Evolutionary conservation across 35 echinoderm and acorn worm species (phyloP).

Genomic region (Strongylocentrotus purpuratus): DNA sequence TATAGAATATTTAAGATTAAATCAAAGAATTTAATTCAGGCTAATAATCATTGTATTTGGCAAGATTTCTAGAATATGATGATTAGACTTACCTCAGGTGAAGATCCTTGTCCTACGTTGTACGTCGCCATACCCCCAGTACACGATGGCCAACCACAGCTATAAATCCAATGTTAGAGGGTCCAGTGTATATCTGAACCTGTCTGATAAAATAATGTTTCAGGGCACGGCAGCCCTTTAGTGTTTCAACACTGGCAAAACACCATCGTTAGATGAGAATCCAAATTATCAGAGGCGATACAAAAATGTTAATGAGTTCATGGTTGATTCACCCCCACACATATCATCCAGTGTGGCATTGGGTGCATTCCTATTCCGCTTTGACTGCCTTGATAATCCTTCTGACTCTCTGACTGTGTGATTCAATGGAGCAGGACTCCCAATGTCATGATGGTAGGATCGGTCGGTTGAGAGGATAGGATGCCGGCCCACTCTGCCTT

Average conservation of each 20-base stretch:
- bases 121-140: background rate
- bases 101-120: background rate
- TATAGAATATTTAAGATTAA: too few species aligned
- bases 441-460: background rate
- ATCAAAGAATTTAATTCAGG: too few species aligned
- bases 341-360: background rate
- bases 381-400: background rate
- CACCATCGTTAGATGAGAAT: background rate
- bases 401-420: background rate
- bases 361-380: background rate
- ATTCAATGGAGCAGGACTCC: background rate
- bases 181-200: background rate
- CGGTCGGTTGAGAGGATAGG: background rate
- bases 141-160: background rate
- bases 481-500: background rate
- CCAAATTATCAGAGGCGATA: background rate
- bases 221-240: background rate
- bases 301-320: background rate
- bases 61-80: background rate
- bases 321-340: constrained; percentile 14
- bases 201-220: background rate
- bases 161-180: background rate
- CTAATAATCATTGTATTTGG: too few species aligned
- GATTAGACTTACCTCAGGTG: background rate
- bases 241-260: background rate